Percentiles rank a stretch among this genome's conserved stretches.
phyloP scores from a whole-genome alignment of 2,113 vertebrate genomes.

The Stercorarius parasiticus region DNA sequence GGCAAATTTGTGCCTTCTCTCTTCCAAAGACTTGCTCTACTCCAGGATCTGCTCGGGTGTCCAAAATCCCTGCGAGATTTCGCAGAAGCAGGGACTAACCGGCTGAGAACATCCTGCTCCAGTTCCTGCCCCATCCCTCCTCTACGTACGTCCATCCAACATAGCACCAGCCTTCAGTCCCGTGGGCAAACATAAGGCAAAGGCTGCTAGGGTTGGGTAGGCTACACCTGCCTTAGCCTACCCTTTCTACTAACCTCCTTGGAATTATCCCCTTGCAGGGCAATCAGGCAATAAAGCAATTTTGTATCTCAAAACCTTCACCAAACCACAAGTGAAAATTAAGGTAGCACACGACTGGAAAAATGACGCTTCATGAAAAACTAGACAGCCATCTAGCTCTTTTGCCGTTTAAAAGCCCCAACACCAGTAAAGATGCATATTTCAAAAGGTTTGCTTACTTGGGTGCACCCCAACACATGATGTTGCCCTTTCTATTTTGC shows the following conservation, averaged over 20 bases:
- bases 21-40: neutral
- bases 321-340: neutral
- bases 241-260: neutral
- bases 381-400: neutral
- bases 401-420: neutral
- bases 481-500: neutral
- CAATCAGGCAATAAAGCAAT: neutral
- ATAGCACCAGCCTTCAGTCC: neutral
- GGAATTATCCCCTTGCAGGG: neutral
- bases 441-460: neutral
- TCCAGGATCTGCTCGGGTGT: neutral
- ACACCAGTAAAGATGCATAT: neutral
- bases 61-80: neutral
- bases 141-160: neutral
- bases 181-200: neutral
- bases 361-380: neutral
- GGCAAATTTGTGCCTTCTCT: neutral
- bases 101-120: neutral
- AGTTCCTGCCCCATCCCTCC: neutral
- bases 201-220: neutral
- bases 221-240: neutral
- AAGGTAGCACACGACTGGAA: neutral
- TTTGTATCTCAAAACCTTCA: neutral
- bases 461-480: neutral
- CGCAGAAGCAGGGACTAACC: neutral